phyloP scores from a whole-genome alignment of 2,113 vertebrate genomes.

The Propithecus coquereli region DNA sequence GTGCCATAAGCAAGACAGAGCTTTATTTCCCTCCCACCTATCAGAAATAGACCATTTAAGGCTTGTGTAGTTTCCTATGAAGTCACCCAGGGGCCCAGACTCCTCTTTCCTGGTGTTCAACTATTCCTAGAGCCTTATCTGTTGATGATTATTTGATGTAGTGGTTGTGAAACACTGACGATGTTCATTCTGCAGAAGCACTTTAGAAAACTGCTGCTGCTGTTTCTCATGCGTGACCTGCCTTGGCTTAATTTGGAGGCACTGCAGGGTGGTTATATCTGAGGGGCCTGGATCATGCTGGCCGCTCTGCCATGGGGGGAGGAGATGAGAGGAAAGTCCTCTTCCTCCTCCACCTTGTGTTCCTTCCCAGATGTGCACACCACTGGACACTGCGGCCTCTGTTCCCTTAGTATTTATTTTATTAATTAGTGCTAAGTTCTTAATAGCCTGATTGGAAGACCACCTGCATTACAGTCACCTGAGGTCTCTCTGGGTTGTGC shows the following conservation, averaged over 20 bases:
- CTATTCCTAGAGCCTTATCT: background rate
- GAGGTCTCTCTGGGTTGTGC: background rate
- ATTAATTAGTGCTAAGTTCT: background rate
- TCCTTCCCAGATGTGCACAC: accelerated
- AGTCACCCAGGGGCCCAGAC: background rate
- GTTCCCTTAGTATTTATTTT: background rate
- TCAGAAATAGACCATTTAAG: too few relatives aligned
- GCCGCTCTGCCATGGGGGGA: background rate
- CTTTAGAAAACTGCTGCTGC: background rate
- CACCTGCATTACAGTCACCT: background rate
- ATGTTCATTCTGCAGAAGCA: background rate
- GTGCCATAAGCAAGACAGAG: background rate
- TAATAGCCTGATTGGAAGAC: background rate
- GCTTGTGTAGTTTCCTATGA: background rate
- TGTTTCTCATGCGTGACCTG: background rate
- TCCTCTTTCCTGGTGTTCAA: background rate
- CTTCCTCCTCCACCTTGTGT: background rate
- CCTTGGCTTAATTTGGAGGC: background rate
- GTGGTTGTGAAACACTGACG: too few relatives aligned
- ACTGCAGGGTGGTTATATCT: background rate
- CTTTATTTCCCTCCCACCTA: background rate
- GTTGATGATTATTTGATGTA: background rate
- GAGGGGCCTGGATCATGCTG: background rate
- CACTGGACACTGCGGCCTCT: background rate
- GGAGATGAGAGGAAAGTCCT: background rate